A percentile compares a stretch with the other conserved stretches of the same genome.
phyloP scores from a whole-genome alignment of 2,113 vertebrate genomes.

The Rafetus swinhoei region DNA sequence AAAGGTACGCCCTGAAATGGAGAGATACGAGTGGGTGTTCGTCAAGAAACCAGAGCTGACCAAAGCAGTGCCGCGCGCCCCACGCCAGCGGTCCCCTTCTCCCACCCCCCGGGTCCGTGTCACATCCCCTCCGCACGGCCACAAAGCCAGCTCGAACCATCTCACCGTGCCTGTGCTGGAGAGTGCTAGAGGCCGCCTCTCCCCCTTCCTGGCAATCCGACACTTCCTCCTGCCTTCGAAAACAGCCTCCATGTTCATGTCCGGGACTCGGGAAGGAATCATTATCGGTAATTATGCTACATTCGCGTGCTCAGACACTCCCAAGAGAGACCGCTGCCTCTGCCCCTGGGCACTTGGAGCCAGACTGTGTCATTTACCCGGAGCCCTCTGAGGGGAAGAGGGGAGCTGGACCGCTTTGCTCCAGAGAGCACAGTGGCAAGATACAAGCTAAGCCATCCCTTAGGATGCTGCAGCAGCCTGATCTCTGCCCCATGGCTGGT shows the following conservation, averaged over 20 bases:
- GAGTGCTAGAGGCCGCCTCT: slow-evolving; percentile 54
- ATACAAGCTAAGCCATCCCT: background rate
- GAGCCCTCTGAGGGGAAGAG: background rate
- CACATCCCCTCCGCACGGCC: slow-evolving; percentile 30
- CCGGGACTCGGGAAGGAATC: slow-evolving; percentile 75
- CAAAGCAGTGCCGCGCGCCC: slow-evolving; percentile 63
- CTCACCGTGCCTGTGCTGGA: slow-evolving; percentile 66
- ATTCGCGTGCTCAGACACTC: background rate
- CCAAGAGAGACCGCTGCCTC: accelerated
- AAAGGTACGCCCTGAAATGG: slow-evolving; percentile 84
- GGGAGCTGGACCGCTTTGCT: background rate
- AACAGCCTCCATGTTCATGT: slow-evolving; percentile 84
- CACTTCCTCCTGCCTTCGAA: slow-evolving; percentile 79
- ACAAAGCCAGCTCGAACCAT: slow-evolving; percentile 58
- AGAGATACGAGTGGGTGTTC: slow-evolving; percentile 85
- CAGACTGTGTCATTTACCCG: background rate
- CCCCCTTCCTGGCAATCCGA: slow-evolving; percentile 75
- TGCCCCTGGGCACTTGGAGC: background rate
- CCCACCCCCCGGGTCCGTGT: background rate
- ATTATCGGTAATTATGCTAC: slow-evolving; percentile 79
- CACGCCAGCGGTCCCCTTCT: slow-evolving; percentile 17
- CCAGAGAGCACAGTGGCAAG: accelerated
- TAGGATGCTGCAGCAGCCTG: background rate
- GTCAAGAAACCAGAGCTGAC: slow-evolving; percentile 80
- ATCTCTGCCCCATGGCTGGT: background rate